These are phyloP conservation scores for Petrocephalus microphthalmus DNA, from an alignment of 2,113 vertebrate genomes.

Conservation along the genomic window DNA sequence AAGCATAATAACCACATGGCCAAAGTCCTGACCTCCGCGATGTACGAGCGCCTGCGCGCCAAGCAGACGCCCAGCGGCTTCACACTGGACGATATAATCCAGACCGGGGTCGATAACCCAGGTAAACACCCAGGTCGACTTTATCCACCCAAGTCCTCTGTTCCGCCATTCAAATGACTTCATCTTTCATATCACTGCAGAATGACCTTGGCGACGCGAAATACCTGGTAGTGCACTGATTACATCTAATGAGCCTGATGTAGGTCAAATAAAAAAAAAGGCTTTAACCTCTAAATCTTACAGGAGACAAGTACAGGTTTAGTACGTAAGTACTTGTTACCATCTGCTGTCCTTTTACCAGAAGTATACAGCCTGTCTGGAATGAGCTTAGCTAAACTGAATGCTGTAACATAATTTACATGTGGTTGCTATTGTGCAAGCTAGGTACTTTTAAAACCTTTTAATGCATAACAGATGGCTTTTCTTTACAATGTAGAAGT, in stretches of 20 bases:
- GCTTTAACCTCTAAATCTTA: not conserved
- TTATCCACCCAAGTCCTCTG: constrained; percentile 30
- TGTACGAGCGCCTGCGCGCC: constrained; percentile 75
- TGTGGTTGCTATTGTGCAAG: not conserved
- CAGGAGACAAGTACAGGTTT: not conserved
- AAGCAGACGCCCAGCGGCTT: constrained; percentile 82
- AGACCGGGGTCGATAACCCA: constrained; percentile 93
- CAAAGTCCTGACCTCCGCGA: constrained; percentile 71
- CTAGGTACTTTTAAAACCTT: constrained; percentile 36
- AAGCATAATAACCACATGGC: constrained; percentile 94
- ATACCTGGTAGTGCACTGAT: not conserved
- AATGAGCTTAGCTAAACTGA: not conserved
- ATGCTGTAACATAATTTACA: not conserved
- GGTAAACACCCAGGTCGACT: constrained; percentile 60
- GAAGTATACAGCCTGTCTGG: not conserved
- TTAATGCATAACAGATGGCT: constrained; percentile 48
- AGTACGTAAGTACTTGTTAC: not conserved
- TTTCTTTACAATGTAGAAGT: constrained; percentile 43
- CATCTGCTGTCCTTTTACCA: not conserved
- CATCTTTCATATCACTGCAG: constrained; percentile 11
- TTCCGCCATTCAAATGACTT: constrained; percentile 13
- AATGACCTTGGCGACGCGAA: constrained; percentile 42
- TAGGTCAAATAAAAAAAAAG: not conserved
- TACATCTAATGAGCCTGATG: not conserved
- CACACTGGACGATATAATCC: constrained; percentile 85